These are phyloP conservation scores for Molanna angustata DNA, from an alignment of 2,888 invertebrate species.

Conservation along the genomic window DNA sequence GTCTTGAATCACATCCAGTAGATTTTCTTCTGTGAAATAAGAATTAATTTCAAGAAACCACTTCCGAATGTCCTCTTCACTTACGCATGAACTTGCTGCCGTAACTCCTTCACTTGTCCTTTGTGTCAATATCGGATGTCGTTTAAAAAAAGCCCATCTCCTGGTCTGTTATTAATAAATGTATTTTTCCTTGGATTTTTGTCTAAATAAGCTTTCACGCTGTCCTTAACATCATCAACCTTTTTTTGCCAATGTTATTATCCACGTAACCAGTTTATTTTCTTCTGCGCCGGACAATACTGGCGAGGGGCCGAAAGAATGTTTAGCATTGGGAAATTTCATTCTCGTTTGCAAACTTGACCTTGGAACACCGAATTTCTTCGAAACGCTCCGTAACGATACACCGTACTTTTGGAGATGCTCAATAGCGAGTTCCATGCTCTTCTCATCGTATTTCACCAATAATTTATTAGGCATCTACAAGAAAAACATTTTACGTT, in stretches of 20 bases:
- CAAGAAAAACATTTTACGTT: no score
- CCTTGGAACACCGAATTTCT: not conserved
- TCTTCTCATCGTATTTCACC: no score
- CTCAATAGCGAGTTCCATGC: no score
- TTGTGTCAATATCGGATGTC: not conserved
- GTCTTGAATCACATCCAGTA: slow-evolving; percentile 5
- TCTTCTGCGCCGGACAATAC: not conserved
- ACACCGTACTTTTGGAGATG: no score
- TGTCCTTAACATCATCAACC: not conserved
- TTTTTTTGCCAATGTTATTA: not conserved
- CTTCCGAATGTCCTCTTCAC: slow-evolving; percentile 2
- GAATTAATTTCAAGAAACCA: slow-evolving; percentile 1
- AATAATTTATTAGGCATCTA: no score
- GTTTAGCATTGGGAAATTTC: not conserved
- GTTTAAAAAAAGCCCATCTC: slow-evolving; percentile 2
- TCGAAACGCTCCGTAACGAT: no score
- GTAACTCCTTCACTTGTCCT: slow-evolving; percentile 7
- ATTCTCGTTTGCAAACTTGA: not conserved
- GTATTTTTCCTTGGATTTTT: not conserved
- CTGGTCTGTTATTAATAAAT: not conserved
- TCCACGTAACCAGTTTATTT: not conserved
- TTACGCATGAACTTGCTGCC: slow-evolving; percentile 1
- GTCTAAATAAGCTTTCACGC: not conserved
- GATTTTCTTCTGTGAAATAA: not conserved
- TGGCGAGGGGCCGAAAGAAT: not conserved